Conservation (phyloP, 2,113 vertebrate genomes). For the Potamarius usumacintae region DNA sequence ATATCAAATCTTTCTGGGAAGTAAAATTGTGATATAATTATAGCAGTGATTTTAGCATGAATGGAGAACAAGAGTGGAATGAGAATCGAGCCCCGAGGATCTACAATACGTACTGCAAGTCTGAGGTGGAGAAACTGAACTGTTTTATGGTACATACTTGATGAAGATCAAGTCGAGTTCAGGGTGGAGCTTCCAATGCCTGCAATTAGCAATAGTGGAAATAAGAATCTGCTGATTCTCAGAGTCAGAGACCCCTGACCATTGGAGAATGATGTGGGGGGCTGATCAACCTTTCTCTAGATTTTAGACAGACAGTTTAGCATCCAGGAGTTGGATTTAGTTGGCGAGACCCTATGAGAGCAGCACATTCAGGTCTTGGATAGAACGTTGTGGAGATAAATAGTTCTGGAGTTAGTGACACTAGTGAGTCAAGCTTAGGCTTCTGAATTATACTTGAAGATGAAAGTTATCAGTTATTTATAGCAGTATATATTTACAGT, state of each 20-base stretch:
- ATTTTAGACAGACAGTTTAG: background rate
- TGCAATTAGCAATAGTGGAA: background rate
- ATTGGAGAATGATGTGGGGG: background rate
- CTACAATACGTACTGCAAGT: background rate
- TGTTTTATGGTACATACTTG: background rate
- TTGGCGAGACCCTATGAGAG: background rate
- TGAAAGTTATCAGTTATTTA: background rate
- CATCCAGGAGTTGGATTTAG: background rate
- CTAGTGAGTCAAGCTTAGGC: background rate
- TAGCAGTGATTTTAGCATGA: background rate
- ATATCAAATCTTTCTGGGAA: background rate
- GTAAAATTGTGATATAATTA: background rate
- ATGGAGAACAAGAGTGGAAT: background rate
- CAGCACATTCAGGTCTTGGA: background rate
- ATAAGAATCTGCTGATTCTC: background rate
- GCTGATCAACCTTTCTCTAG: background rate
- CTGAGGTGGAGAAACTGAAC: background rate
- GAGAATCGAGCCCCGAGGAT: background rate
- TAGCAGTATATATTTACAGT: background rate
- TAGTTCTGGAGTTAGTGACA: background rate
- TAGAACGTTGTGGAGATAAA: background rate
- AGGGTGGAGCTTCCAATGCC: background rate
- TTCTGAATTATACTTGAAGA: background rate
- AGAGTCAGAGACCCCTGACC: background rate
- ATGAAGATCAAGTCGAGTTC: background rate